Conservation (phyloP, 2,113 vertebrate genomes). For the Hippoglossus stenolepis region DNA sequence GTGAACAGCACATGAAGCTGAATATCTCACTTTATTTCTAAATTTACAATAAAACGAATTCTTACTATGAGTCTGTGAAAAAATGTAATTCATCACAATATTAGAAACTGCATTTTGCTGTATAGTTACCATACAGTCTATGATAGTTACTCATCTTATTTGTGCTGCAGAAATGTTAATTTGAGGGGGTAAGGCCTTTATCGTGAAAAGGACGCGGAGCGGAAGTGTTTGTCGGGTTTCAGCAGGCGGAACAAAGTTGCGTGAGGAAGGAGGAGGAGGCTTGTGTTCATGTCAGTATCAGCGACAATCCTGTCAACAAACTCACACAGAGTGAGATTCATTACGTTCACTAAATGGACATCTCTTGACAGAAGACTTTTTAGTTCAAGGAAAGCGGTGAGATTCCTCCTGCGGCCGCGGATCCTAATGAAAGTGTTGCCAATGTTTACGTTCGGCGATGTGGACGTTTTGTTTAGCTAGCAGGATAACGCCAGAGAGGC, state of each 20-base stretch:
- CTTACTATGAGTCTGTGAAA: no score
- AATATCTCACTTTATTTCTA: no score
- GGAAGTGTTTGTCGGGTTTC: conserved; percentile 40
- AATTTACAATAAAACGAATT: no score
- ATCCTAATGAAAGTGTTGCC: conserved; percentile 2
- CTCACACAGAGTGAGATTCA: conserved; percentile 40
- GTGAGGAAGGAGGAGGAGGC: conserved; percentile 53
- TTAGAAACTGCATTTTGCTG: no score
- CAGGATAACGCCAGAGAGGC: conserved; percentile 53
- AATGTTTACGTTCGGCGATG: conserved; percentile 31
- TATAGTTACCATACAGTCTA: no score
- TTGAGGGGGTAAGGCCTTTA: conserved; percentile 29
- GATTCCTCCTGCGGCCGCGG: conserved; percentile 8
- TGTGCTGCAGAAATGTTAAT: no score
- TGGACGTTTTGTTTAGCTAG: conserved; percentile 75
- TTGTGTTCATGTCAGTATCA: conserved; percentile 59
- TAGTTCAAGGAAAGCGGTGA: conserved; percentile 40
- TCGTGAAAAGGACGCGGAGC: conserved; percentile 26
- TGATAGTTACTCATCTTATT: no score
- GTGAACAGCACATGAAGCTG: no score
- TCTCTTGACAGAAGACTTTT: conserved; percentile 47
- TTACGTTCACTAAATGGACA: conserved; percentile 58
- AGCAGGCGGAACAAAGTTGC: conserved; percentile 39
- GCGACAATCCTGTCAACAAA: conserved; percentile 71
- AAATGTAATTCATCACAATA: no score